These are phyloP conservation scores for Bradypus variegatus DNA, from an alignment of 2,797 vertebrate genomes.

Conservation along the genomic window DNA sequence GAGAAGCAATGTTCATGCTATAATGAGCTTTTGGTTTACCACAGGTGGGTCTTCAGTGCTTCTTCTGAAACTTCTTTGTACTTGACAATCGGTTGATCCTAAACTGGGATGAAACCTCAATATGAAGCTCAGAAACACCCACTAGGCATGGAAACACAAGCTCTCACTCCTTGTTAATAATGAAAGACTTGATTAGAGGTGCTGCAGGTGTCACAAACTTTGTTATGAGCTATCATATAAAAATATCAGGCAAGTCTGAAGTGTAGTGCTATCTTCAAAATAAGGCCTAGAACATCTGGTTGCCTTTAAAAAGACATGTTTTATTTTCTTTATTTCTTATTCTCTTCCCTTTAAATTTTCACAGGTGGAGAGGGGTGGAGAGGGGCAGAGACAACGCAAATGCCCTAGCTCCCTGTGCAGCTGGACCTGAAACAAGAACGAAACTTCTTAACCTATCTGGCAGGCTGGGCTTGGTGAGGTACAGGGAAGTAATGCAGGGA, in stretches of 20 bases:
- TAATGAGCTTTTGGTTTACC: neutral
- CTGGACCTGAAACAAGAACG: neutral
- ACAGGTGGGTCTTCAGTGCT: neutral
- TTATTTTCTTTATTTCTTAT: neutral
- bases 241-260: constrained; percentile 12
- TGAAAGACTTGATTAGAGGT: constrained; percentile 17
- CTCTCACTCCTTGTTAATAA: neutral
- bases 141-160: constrained; percentile 3
- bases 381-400: neutral
- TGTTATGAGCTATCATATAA: constrained; percentile 38
- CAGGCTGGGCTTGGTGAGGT: constrained; percentile 36
- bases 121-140: constrained; percentile 39
- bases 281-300: neutral
- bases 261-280: constrained; percentile 21
- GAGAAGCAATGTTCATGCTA: neutral
- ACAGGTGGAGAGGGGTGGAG: neutral
- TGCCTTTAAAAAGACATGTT: neutral
- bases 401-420: neutral
- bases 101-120: neutral
- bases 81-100: neutral
- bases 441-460: constrained; percentile 1
- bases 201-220: neutral
- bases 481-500: neutral
- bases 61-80: neutral
- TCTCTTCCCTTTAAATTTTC: neutral